These are phyloP conservation scores for Nixonia krombeini DNA, from an alignment of 1,140 invertebrate genomes.

Conservation along the genomic window DNA sequence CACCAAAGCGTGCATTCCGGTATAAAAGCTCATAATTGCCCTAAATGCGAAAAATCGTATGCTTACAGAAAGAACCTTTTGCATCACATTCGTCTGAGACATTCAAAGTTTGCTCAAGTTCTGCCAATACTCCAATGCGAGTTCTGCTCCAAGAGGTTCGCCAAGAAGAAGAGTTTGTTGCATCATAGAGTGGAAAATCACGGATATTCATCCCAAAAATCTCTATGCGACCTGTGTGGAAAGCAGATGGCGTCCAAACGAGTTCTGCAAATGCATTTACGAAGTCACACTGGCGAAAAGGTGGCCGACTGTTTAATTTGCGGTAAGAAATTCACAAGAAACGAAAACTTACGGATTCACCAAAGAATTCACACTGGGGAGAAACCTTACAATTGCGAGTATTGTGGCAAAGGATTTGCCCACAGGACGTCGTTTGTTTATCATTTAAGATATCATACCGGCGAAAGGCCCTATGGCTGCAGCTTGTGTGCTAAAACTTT, in stretches of 20 bases:
- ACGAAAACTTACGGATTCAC: slow-evolving; percentile 79
- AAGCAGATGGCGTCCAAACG: neutral
- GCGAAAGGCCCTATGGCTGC: slow-evolving; percentile 81
- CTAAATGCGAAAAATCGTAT: no score
- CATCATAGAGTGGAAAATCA: no score
- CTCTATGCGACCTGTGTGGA: slow-evolving; percentile 55
- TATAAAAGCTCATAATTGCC: no score
- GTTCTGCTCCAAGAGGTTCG: no score
- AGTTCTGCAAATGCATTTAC: slow-evolving; percentile 56
- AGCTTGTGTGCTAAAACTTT: slow-evolving; percentile 83
- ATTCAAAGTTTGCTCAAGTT: no score
- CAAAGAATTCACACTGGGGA: slow-evolving; percentile 82
- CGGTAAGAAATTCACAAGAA: slow-evolving; percentile 77
- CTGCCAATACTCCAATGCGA: no score
- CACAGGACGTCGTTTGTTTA: slow-evolving; percentile 81
- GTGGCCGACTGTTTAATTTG: slow-evolving; percentile 78
- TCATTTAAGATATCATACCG: slow-evolving; percentile 85
- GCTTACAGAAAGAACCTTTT: no score
- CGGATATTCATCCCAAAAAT: no score
- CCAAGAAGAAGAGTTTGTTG: no score
- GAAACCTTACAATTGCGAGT: slow-evolving; percentile 83
- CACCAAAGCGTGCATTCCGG: no score
- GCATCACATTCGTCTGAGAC: no score
- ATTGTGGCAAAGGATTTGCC: slow-evolving; percentile 81
- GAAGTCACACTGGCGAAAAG: slow-evolving; percentile 78